These are phyloP conservation scores for Brenthis hecate DNA, from an alignment of 2,888 invertebrate genomes.

Conservation along the genomic window DNA sequence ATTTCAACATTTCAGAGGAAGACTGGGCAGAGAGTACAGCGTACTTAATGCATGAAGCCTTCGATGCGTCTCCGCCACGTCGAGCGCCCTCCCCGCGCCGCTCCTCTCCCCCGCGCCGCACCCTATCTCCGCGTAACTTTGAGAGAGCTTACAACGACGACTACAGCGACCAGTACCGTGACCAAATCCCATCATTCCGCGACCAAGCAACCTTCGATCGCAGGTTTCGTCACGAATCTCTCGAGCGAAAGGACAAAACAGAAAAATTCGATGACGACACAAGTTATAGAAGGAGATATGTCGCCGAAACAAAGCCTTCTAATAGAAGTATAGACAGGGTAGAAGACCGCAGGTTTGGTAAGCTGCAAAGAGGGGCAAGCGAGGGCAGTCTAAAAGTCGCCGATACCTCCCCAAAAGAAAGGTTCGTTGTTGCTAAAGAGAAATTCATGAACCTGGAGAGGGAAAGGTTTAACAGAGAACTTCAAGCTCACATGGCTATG, in stretches of 20 bases:
- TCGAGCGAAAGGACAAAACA: conserved; percentile 69
- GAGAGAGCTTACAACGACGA: conserved; percentile 52
- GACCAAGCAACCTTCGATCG: conserved; percentile 68
- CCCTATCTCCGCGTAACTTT: conserved; percentile 55
- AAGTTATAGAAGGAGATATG: conserved; percentile 76
- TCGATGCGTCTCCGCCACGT: conserved; percentile 73
- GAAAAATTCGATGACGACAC: conserved; percentile 68
- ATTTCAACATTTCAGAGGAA: conserved; percentile 84
- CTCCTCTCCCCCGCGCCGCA: conserved; percentile 56
- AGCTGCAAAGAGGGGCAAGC: conserved; percentile 70
- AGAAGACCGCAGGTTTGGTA: conserved; percentile 75
- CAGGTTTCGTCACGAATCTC: conserved; percentile 72
- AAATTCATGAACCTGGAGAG: conserved; percentile 91
- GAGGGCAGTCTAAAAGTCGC: conserved; percentile 73
- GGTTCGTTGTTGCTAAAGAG: conserved; percentile 93
- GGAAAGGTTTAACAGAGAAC: conserved; percentile 83
- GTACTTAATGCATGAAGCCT: conserved; percentile 84
- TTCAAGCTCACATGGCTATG: conserved; percentile 78
- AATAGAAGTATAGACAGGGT: conserved; percentile 71
- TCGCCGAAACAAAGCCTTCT: conserved; percentile 74
- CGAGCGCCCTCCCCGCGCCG: conserved; percentile 50
- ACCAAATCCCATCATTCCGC: conserved; percentile 69
- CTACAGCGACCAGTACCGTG: conserved; percentile 57
- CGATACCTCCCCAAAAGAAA: conserved; percentile 86
- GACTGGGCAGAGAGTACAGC: conserved; percentile 87